phyloP scores from a whole-genome alignment of 2,797 vertebrate genomes.

The Parauchenoglanis punctatus region DNA sequence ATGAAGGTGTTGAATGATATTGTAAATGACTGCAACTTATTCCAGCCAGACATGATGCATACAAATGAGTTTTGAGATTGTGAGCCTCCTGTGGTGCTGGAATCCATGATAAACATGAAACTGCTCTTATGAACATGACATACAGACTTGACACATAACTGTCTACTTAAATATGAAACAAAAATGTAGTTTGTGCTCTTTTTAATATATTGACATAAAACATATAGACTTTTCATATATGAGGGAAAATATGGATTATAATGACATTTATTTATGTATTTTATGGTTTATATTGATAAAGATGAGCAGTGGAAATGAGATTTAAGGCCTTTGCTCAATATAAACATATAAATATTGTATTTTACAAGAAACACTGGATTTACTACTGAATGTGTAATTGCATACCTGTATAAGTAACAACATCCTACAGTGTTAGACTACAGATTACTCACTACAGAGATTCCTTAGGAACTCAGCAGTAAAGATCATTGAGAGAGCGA shows the following conservation, averaged over 20 bases:
- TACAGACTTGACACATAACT: background rate
- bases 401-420: background rate
- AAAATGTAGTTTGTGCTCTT: no score
- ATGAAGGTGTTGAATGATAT: background rate
- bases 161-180: background rate
- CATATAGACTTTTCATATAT: background rate
- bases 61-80: background rate
- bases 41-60: background rate
- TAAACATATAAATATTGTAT: background rate
- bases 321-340: background rate
- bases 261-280: background rate
- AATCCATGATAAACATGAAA: background rate
- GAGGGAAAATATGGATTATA: background rate
- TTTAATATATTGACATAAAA: background rate
- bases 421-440: background rate
- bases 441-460: background rate
- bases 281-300: background rate
- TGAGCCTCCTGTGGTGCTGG: background rate
- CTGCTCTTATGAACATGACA: background rate
- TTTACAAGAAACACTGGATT: background rate
- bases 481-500: background rate
- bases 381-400: background rate
- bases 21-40: background rate
- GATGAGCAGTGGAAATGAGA: background rate
- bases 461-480: background rate